Evolutionary conservation across 2,888 invertebrate genomes (phyloP).

Genomic region (Melanophora roralis): DNA sequence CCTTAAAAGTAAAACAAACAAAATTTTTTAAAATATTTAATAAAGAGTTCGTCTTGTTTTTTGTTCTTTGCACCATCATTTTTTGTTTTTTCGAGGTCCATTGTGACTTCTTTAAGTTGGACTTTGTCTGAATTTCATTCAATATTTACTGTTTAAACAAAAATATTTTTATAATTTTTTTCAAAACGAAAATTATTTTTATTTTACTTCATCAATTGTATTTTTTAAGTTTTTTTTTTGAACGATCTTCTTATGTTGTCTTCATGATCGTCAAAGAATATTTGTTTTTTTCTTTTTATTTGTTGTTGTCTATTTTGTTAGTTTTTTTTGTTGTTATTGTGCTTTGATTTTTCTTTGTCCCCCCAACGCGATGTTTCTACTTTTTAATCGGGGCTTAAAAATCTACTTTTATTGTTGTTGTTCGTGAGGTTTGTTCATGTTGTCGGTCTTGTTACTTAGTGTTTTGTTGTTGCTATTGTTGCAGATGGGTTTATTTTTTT

Average conservation of each 20-base stretch:
- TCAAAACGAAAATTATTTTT: constrained; percentile 10
- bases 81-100: background rate
- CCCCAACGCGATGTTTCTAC: constrained; percentile 24
- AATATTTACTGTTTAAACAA: constrained; percentile 32
- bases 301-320: constrained; percentile 16
- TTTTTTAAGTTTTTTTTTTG: background rate
- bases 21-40: background rate
- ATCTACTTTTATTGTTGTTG: constrained; percentile 18
- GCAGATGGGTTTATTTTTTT: too few species aligned
- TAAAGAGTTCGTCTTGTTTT: background rate
- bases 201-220: background rate
- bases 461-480: background rate
- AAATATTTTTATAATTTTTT: background rate
- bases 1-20: constrained; percentile 13
- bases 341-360: constrained; percentile 15
- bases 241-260: constrained; percentile 4
- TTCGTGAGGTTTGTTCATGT: constrained; percentile 46
- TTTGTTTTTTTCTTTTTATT: constrained; percentile 26
- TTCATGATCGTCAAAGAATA: constrained; percentile 28
- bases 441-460: constrained; percentile 24
- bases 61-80: background rate
- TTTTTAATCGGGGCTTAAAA: constrained; percentile 38
- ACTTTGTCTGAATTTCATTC: constrained; percentile 35
- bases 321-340: background rate
- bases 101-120: background rate